Evolutionary conservation across 2,797 vertebrate species (phyloP), one percentile per base, ranked within the genome.

Genomic region (Echeneis naucrates): DNA sequence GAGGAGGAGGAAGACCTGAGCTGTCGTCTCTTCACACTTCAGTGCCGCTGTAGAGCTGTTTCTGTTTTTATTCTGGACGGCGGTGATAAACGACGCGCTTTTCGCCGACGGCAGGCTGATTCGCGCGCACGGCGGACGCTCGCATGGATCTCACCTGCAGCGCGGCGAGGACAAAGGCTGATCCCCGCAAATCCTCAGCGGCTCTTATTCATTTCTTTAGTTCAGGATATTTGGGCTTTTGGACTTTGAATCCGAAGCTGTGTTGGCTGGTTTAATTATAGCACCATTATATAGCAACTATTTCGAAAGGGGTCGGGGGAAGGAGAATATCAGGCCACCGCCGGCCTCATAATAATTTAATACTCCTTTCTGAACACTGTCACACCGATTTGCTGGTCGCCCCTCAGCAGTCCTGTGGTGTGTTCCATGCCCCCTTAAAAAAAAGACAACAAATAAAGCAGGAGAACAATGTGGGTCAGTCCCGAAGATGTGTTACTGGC

Each of bases 401-500:
- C 21, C n/a, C 38, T 61, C 63, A 23, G 35, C 55, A 47, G 35
- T 13, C 65, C 44, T 1, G 58, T 54, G 26, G 58, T 54, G 26
- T 79, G 47, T 80, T 92, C 83, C 66, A 94, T 95, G 94, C 50
- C 33, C 65, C 79, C 67, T 32, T 92, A 79, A 52, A 10, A 14
- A 17, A 44, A 30, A 30, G 6, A 30, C 82, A 60, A 45, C 51
- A 33, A 55, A 12, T 11, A 45, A 42, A 23, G 4, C 17, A 44
- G 12, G 61, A 54, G 24, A 65, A 90, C 35, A 16, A 99, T 99
- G 98, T 99, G 97, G 98, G 93, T 98, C 89, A 97, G 96, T 90
- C 97, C 97, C 37, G 97, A 98, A 86, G 98, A 99, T 90, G 98
- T 99, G 92, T 84, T 98, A 91, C 91, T 98, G 94, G 97, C 97